Evolutionary conservation across 2,113 vertebrate genomes (phyloP).

Genomic region (Dromaius novaehollandiae): DNA sequence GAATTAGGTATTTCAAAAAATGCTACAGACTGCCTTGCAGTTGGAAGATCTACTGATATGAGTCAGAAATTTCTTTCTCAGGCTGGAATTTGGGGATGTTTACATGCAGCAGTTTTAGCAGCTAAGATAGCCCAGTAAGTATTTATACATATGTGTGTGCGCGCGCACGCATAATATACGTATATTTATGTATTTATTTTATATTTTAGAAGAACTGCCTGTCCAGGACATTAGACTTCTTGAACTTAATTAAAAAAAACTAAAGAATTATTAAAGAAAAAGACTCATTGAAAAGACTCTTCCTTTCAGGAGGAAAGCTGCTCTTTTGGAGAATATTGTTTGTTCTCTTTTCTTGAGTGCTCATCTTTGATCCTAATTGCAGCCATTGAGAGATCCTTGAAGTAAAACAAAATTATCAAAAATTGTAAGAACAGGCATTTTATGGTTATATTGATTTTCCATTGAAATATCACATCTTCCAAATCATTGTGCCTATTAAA

Average conservation of each 20-base stretch:
- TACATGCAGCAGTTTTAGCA: slow-evolving; percentile 87
- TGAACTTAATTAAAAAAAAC: not conserved
- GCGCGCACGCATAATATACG: no score
- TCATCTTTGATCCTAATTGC: slow-evolving; percentile 26
- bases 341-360: not conserved
- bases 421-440: not conserved
- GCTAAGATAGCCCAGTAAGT: slow-evolving; percentile 96
- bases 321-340: not conserved
- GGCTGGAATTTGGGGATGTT: slow-evolving; percentile 91
- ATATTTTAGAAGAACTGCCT: not conserved
- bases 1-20: slow-evolving; percentile 66
- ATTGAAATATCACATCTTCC: slow-evolving; percentile 26
- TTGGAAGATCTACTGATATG: slow-evolving; percentile 63
- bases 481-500: slow-evolving; percentile 25
- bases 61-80: slow-evolving; percentile 82
- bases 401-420: slow-evolving; percentile 43
- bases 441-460: slow-evolving; percentile 35
- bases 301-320: not conserved
- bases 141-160: not conserved
- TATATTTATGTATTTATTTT: not conserved
- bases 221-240: not conserved
- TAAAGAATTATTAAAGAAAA: not conserved
- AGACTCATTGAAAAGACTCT: not conserved
- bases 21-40: not conserved
- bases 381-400: not conserved